These are phyloP conservation scores for Falco naumanni DNA, from an alignment of 2,797 vertebrate genomes.

Conservation along the genomic window DNA sequence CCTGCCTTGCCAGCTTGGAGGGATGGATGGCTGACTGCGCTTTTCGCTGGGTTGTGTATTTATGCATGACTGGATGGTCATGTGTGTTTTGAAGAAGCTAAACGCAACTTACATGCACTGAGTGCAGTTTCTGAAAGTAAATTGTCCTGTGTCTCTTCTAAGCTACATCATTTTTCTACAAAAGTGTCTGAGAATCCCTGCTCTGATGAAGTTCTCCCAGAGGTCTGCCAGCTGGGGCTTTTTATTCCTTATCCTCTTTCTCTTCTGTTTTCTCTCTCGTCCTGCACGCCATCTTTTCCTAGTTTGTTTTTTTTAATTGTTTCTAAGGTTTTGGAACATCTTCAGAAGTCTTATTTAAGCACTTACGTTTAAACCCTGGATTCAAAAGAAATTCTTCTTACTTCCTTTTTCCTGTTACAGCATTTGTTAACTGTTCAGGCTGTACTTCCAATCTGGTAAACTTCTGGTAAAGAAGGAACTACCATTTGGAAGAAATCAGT, in stretches of 20 bases:
- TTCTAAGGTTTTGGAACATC: neutral
- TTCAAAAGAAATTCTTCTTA: neutral
- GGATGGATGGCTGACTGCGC: neutral
- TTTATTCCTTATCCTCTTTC: neutral
- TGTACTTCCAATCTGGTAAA: neutral
- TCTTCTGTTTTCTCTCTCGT: neutral
- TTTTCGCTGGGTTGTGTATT: neutral
- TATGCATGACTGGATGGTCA: neutral
- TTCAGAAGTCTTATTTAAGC: neutral
- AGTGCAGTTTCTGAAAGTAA: neutral
- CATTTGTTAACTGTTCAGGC: neutral
- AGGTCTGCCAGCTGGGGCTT: neutral
- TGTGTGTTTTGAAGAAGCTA: neutral
- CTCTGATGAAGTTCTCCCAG: neutral
- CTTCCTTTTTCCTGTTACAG: neutral
- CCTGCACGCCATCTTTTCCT: neutral
- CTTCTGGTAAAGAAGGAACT: neutral
- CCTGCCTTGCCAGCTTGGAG: neutral
- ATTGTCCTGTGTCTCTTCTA: neutral
- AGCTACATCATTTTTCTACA: neutral
- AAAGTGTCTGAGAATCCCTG: neutral
- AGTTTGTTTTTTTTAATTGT: neutral
- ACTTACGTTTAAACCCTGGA: neutral
- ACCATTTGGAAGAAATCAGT: rapidly evolving
- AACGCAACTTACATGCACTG: neutral